These are phyloP conservation scores for Oligia fasciuncula DNA, from an alignment of 2,888 invertebrate genomes.

Conservation along the genomic window DNA sequence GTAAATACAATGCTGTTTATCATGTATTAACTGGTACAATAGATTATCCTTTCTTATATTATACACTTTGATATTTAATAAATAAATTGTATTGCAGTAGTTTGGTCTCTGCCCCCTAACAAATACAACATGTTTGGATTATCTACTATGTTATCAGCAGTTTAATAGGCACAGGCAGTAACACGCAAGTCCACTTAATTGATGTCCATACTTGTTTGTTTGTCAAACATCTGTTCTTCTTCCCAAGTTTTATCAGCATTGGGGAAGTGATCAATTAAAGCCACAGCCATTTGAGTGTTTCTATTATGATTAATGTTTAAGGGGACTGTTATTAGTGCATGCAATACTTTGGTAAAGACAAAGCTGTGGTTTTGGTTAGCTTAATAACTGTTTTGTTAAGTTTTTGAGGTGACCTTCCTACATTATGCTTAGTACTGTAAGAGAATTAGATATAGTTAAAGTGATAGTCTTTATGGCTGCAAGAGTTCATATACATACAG, in stretches of 20 bases:
- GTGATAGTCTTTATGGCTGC: neutral
- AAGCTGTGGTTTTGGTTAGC: neutral
- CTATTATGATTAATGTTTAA: conserved; percentile 29
- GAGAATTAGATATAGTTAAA: neutral
- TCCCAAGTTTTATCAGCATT: conserved; percentile 63
- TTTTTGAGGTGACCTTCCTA: neutral
- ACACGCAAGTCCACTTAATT: conserved; percentile 70
- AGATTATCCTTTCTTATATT: neutral
- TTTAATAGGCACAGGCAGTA: conserved; percentile 21
- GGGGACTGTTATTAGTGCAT: neutral
- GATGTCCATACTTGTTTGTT: conserved; percentile 69
- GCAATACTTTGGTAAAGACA: neutral
- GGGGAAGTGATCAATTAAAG: conserved; percentile 59
- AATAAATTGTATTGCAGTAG: neutral
- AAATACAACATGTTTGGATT: conserved; percentile 4
- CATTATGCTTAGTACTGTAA: neutral
- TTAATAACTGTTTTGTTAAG: neutral
- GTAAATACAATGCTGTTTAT: neutral
- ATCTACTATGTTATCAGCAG: conserved; percentile 22
- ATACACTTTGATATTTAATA: neutral
- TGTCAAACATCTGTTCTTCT: conserved; percentile 73
- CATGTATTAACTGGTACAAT: neutral
- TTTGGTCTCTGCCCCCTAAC: neutral
- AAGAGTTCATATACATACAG: no score
- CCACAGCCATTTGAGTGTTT: conserved; percentile 16